Base-by-base conservation (phyloP, 2,797 vertebrate genomes). In the Trachops cirrhosus region DNA sequence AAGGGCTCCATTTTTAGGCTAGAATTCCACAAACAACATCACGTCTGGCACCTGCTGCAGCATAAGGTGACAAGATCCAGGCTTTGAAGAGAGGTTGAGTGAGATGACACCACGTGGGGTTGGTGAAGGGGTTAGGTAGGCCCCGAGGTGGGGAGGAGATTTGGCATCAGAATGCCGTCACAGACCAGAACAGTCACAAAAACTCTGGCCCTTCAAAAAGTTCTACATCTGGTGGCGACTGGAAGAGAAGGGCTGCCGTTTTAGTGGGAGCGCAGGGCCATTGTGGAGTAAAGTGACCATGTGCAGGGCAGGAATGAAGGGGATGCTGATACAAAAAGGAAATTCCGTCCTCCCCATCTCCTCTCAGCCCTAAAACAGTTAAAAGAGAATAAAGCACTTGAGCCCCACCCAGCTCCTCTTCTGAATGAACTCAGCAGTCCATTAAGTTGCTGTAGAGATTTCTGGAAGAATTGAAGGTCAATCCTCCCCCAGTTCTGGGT, bases 381-480 rank as follows among this genome's bases (percentile, higher is more conserved):
- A 29, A 68, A 29, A 68, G 50, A 21, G 24, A 90, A 64, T 41
- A 29, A 59, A 75, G 32, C 15, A 5, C 32, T 80, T 1, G 4
- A 41, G 48, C 37, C n/a, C 39, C 70, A 86, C 75, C 62, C 54
- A 90, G 21, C 12, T 57, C 64, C 68, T 52, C 37, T 74, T 82
- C 80, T 50, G 68, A 50, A 82, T 48, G 22, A 37, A 8, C 26
- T 90, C 41, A 11, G 26, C 11, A 6, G 21, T 44, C 79, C n/a
- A 7, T 83, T 82, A 75, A 64, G 3, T 64, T 39, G 89, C 86
- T 22, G 4, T 41, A 16, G 39, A 50, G 41, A 86, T 68, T 83
- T 48, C 70, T n/a, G 22, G 29, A 82, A 15, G 64, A 84, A 37
- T 59, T 74, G 37, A 93, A 84, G 64, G 18, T 79, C 62, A 87